Evolutionary conservation across 2,113 vertebrate genomes (phyloP).

Genomic region (Cairina moschata): DNA sequence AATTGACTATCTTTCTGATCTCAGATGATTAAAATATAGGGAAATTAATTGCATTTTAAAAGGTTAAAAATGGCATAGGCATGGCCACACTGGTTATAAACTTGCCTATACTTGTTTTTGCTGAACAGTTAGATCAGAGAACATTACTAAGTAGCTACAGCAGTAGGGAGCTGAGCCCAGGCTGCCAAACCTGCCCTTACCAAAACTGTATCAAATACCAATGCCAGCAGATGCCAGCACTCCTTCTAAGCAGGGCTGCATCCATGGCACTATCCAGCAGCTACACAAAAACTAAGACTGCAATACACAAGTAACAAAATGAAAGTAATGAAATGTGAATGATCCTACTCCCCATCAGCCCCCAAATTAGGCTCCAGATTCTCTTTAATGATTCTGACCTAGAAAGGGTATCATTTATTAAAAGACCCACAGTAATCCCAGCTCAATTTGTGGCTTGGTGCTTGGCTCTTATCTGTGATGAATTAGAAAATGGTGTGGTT

Average conservation of each 20-base stretch:
- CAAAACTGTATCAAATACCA: background rate
- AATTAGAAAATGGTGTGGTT: conserved; percentile 38
- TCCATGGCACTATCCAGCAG: background rate
- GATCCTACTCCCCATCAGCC: background rate
- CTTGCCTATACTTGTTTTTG: background rate
- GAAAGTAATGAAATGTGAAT: background rate
- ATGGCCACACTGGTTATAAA: background rate
- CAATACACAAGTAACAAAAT: background rate
- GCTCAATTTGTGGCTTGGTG: background rate
- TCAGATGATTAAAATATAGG: background rate
- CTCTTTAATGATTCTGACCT: background rate
- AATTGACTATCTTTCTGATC: background rate
- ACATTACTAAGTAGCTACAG: background rate
- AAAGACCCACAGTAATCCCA: background rate
- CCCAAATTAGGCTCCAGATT: background rate
- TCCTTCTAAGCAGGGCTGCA: background rate
- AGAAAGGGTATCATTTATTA: background rate
- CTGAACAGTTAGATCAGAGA: background rate
- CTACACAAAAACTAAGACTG: background rate
- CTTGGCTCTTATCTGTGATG: conserved; percentile 53
- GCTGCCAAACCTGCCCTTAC: background rate
- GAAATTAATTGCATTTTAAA: background rate
- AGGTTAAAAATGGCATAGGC: background rate
- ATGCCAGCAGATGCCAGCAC: background rate
- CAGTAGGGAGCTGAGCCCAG: background rate